phyloP scores from a whole-genome alignment of 2,797 vertebrate genomes.

The Loris lydekkerianus region DNA sequence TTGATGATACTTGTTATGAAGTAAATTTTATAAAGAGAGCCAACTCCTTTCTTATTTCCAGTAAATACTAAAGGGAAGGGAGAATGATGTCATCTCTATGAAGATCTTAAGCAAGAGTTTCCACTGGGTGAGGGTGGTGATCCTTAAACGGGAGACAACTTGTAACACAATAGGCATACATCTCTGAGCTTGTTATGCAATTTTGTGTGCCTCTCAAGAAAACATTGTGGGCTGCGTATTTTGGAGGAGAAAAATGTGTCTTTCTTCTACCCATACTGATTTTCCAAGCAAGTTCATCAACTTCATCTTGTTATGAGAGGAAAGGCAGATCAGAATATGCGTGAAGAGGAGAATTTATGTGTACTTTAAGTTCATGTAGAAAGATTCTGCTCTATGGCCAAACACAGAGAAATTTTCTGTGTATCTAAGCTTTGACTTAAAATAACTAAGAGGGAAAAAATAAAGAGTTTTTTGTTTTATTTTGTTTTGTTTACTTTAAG shows the following conservation, averaged over 20 bases:
- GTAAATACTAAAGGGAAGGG: neutral
- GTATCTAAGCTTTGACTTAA: neutral
- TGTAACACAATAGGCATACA: neutral
- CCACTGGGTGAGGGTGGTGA: neutral
- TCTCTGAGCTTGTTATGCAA: neutral
- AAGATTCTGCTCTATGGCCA: neutral
- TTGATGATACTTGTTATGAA: conserved; percentile 53
- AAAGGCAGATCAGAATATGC: neutral
- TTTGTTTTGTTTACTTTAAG: neutral
- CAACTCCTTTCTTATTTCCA: conserved; percentile 13
- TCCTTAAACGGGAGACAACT: neutral
- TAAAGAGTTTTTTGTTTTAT: neutral
- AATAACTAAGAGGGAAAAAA: neutral
- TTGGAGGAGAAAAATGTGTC: neutral
- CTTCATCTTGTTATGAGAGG: neutral
- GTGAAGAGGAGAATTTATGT: neutral
- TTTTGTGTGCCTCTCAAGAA: neutral
- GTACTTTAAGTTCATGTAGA: neutral
- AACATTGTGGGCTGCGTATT: neutral
- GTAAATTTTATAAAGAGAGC: conserved; percentile 1
- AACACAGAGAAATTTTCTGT: neutral
- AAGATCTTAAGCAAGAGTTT: conserved; percentile 17
- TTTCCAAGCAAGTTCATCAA: conserved; percentile 26
- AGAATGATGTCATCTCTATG: neutral
- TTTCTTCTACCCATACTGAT: neutral